These are phyloP conservation scores for Drosophila guanche DNA, from an alignment of 1,140 invertebrate genomes.

Conservation along the genomic window DNA sequence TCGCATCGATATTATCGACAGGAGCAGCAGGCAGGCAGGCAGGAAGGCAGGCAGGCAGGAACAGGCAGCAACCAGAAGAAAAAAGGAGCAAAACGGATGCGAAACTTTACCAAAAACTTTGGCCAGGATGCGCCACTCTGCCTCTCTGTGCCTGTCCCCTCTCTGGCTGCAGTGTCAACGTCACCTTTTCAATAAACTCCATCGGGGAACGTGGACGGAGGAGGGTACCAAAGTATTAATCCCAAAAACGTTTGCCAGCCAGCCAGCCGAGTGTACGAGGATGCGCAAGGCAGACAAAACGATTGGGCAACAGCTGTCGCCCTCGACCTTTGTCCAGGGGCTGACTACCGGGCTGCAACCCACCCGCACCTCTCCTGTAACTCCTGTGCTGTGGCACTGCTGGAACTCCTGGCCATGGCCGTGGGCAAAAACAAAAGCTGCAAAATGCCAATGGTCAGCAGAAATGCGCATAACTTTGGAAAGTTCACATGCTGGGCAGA, in stretches of 20 bases:
- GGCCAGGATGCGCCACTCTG: slow-evolving; percentile 4
- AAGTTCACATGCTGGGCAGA: slow-evolving; percentile 71
- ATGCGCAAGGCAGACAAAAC: slow-evolving; percentile 68
- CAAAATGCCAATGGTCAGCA: slow-evolving; percentile 80
- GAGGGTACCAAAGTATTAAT: slow-evolving; percentile 67
- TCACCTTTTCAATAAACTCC: slow-evolving; percentile 80
- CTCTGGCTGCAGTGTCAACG: slow-evolving; percentile 61
- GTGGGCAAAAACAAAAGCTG: slow-evolving; percentile 74
- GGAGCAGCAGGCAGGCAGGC: slow-evolving; percentile 1
- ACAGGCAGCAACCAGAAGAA: background rate
- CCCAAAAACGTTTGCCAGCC: slow-evolving; percentile 61
- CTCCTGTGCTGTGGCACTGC: background rate
- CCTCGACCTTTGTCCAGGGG: slow-evolving; percentile 63
- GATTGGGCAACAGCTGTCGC: slow-evolving; percentile 73
- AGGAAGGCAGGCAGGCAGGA: background rate
- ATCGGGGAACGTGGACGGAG: slow-evolving; percentile 41
- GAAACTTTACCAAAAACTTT: slow-evolving; percentile 62
- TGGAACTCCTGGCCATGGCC: slow-evolving; percentile 8
- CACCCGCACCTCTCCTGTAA: slow-evolving; percentile 16
- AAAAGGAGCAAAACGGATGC: slow-evolving; percentile 24
- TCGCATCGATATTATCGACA: slow-evolving; percentile 76
- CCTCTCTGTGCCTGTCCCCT: background rate
- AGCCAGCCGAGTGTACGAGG: slow-evolving; percentile 18
- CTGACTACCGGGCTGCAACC: background rate
- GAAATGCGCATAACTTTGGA: slow-evolving; percentile 78